Conservation (phyloP, 2,888 invertebrate species). For the Callyntrura sp. region DNA sequence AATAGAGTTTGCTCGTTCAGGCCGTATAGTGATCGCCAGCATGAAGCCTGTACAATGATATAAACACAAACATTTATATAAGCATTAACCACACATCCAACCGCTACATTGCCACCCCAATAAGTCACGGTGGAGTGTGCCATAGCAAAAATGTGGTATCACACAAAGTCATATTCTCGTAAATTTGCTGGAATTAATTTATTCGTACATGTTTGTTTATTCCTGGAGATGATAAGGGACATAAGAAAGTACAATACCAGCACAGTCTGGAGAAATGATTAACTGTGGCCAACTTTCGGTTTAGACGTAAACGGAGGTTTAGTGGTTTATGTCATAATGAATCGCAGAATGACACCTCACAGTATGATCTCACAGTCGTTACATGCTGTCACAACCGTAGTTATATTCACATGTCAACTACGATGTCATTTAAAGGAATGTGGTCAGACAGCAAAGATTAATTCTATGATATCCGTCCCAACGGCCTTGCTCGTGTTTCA, state of each 20-base stretch:
- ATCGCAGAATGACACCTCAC: background rate
- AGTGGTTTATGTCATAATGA: background rate
- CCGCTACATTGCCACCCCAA: too few relatives aligned
- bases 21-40: conserved; percentile 75
- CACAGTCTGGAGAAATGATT: background rate
- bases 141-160: background rate
- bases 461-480: too few relatives aligned
- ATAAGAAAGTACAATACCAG: too few relatives aligned
- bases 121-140: conserved; percentile 6
- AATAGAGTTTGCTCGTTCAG: conserved; percentile 77
- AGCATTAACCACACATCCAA: too few relatives aligned
- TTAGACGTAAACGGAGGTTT: background rate
- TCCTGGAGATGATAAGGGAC: too few relatives aligned
- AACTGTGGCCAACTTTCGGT: too few relatives aligned
- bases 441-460: too few relatives aligned
- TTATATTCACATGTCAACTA: too few relatives aligned
- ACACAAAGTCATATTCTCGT: too few relatives aligned
- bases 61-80: background rate
- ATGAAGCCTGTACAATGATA: conserved; percentile 68
- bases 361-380: too few relatives aligned
- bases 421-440: too few relatives aligned
- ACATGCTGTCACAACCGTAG: background rate
- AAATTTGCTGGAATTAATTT: background rate
- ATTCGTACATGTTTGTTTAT: background rate
- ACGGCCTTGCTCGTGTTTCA: too few relatives aligned